Percentiles rank a stretch among this genome's conserved stretches.
phyloP scores from a whole-genome alignment of 2,113 vertebrate species.

The Alosa alosa region DNA sequence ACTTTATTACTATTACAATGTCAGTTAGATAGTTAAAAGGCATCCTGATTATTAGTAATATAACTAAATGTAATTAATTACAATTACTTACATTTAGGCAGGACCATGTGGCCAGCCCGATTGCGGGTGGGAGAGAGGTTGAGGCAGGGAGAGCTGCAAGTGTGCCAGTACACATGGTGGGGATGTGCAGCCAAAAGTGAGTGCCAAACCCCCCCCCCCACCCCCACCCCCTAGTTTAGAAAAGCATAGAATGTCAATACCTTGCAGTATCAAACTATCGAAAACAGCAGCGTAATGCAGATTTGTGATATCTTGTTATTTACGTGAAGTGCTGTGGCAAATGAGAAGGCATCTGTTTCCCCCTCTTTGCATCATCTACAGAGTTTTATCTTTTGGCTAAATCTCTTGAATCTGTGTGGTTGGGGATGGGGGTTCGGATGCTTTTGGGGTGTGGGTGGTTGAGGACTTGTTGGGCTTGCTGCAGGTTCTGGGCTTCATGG shows the following conservation, averaged over 20 bases:
- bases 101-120: not conserved
- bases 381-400: constrained; percentile 8
- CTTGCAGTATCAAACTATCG: not conserved
- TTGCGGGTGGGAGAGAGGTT: not conserved
- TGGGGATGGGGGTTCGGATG: not conserved
- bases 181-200: not conserved
- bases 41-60: constrained; percentile 37
- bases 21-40: constrained; percentile 45
- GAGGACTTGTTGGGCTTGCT: not conserved
- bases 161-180: not conserved
- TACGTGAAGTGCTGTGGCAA: not conserved
- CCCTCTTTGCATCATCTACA: not conserved
- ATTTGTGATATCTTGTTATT: not conserved
- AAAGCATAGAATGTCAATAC: not conserved
- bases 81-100: constrained; percentile 18
- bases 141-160: not conserved
- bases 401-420: not conserved
- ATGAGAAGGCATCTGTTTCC: not conserved
- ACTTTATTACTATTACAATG: constrained; percentile 35
- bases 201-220: not conserved
- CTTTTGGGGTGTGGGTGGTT: not conserved
- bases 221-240: not conserved
- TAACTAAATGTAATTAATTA: constrained; percentile 46
- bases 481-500: not conserved
- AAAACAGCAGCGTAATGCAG: not conserved